These are phyloP conservation scores for Aphelenchoides avenae DNA, from an alignment of 1,140 invertebrate species.

Conservation along the genomic window DNA sequence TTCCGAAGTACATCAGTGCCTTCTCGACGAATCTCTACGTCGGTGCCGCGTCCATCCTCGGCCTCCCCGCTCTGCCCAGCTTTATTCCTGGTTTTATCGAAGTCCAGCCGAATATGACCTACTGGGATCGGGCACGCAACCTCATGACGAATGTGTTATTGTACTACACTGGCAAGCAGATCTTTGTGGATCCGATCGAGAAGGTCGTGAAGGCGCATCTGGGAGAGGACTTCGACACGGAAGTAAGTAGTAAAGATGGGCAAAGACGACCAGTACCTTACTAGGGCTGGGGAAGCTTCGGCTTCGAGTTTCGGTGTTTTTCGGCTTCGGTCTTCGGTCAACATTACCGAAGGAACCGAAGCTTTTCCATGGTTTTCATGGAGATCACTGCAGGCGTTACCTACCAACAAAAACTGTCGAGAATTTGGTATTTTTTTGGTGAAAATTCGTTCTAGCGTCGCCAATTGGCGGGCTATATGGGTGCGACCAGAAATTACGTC, in stretches of 20 bases:
- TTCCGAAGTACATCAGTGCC: conserved; percentile 11
- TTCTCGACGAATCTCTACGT: neutral
- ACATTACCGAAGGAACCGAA: too few relatives aligned
- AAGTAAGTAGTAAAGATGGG: neutral
- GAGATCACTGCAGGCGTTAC: too few relatives aligned
- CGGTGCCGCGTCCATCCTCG: neutral
- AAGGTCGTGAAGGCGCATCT: neutral
- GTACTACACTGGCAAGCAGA: neutral
- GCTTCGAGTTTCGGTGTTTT: too few relatives aligned
- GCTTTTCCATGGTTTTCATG: too few relatives aligned
- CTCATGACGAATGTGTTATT: neutral
- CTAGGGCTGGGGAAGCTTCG: too few relatives aligned
- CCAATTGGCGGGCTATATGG: too few relatives aligned
- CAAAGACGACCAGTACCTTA: neutral
- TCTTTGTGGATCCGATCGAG: conserved; percentile 9
- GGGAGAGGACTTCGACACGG: neutral
- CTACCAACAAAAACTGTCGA: too few relatives aligned
- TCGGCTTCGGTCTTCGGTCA: too few relatives aligned
- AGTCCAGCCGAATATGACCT: neutral
- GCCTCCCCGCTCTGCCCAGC: neutral
- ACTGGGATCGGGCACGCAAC: neutral
- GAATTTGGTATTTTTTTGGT: too few relatives aligned
- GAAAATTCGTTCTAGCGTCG: too few relatives aligned
- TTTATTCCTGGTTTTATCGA: conserved; percentile 14
- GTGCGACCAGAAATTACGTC: too few relatives aligned